These are phyloP conservation scores for Tridacna crocea DNA, from an alignment of 2,888 invertebrate genomes.

Conservation along the genomic window DNA sequence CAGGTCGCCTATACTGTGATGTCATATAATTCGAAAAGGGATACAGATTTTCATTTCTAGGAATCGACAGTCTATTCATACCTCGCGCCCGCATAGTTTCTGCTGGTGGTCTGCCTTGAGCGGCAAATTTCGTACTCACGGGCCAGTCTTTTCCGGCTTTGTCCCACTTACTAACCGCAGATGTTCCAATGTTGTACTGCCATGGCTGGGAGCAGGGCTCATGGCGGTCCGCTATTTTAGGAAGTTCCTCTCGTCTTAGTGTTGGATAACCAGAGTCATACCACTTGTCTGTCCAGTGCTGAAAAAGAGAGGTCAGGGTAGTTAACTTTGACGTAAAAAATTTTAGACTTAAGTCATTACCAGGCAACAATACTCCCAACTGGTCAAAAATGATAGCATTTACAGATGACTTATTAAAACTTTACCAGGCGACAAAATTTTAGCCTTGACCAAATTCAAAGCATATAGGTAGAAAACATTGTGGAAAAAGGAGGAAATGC, in stretches of 20 bases:
- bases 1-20: conserved; percentile 81
- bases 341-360: neutral
- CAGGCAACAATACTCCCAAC: neutral
- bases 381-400: neutral
- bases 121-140: conserved; percentile 63
- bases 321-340: neutral
- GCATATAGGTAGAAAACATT: neutral
- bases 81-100: conserved; percentile 80
- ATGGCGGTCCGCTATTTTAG: conserved; percentile 71
- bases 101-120: conserved; percentile 74
- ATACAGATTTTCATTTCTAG: conserved; percentile 79
- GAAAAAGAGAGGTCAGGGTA: conserved; percentile 1
- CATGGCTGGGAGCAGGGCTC: conserved; percentile 77
- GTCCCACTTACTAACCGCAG: conserved; percentile 74
- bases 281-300: conserved; percentile 82
- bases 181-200: conserved; percentile 75
- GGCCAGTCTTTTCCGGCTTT: conserved; percentile 78
- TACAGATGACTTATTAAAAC: no score
- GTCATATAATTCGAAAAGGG: conserved; percentile 83
- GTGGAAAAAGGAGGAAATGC: neutral
- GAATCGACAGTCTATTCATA: conserved; percentile 75
- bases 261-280: conserved; percentile 77
- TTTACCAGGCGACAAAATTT: no score
- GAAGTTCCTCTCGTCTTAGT: conserved; percentile 74
- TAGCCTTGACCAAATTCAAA: no score